Evolutionary conservation across 2,113 vertebrate species (phyloP), one percentile per base, ranked within the genome.

Genomic region (Aleadryas rufinucha): DNA sequence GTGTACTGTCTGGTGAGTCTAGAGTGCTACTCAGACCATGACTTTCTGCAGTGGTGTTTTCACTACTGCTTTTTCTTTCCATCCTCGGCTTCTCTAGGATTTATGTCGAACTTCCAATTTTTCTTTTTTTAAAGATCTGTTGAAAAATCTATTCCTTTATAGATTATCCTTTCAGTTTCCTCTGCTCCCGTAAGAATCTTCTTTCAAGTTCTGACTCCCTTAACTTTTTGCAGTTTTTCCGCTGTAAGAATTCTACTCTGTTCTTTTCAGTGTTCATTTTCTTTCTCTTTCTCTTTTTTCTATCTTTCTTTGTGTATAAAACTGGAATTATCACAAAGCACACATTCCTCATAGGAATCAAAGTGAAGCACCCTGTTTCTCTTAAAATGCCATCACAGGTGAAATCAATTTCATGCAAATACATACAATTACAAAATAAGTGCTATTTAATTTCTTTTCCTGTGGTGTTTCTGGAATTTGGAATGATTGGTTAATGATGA

Each of bases 121-220:
- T n/a, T 27, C 7, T 31, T 30, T 53, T n/a, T 74, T 74, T 27
- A 39, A 57, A 63, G 7, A 33, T 54, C 13, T 52, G 0, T 22
- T 86, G 42, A 44, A 19, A 37, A 59, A 23, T 37, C 6, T 54
- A 28, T 84, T 92, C 7, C 13, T 53, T 56, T 52, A 12, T 6
- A 33, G 7, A 22, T 14, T 37, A 24, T 17, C 5, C 3, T 68
- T 72, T 49, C 28, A 2, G 2, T 2, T 53, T 4, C 14, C 7
- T 7, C 7, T 14, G 15, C 10, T 9, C 1, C 3, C 0, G 2
- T 8, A 3, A 10, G 7, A 71, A 39, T 61, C 18, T 39, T 79
- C 24, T 87, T 85, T 82, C 30, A 56, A 52, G 7, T 65, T 88
- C 76, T 76, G 44, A 16, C 13, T 71, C 1, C 84, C 42, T 61